Evolutionary conservation across 2,113 vertebrate genomes (phyloP).

Genomic region (Oreochromis aureus): DNA sequence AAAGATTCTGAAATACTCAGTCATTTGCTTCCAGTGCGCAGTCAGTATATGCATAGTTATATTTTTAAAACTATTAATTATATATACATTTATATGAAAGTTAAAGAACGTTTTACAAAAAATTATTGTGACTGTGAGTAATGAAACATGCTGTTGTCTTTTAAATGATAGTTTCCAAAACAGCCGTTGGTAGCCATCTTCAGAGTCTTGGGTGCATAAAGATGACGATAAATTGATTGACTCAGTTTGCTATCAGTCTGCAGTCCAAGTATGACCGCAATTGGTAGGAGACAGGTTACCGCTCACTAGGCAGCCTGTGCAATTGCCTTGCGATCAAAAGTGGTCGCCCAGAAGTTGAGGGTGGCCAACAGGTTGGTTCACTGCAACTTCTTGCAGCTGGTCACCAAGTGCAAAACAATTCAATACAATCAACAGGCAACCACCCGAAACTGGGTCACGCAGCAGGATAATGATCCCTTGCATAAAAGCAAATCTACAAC

Average conservation of each 20-base stretch:
- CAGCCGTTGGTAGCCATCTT: rapidly evolving
- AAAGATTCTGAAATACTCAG: background rate
- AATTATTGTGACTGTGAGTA: background rate
- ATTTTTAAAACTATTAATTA: background rate
- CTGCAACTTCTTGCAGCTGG: background rate
- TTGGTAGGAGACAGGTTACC: background rate
- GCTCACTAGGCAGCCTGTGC: background rate
- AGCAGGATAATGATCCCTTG: background rate
- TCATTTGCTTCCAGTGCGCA: background rate
- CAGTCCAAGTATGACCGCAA: background rate
- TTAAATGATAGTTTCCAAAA: background rate
- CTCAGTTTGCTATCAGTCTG: background rate
- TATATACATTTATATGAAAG: background rate
- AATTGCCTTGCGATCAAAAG: background rate
- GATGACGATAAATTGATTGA: background rate
- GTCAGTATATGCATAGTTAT: conserved; percentile 9
- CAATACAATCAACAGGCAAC: background rate
- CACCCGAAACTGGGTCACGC: background rate
- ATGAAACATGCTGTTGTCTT: background rate
- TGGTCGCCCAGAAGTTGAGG: background rate
- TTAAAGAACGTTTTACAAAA: background rate
- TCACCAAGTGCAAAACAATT: background rate
- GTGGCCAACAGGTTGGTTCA: background rate
- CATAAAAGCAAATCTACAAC: background rate
- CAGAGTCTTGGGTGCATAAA: background rate